phyloP scores from a whole-genome alignment of 2,888 invertebrate species.

The Hypolimnas misippus region DNA sequence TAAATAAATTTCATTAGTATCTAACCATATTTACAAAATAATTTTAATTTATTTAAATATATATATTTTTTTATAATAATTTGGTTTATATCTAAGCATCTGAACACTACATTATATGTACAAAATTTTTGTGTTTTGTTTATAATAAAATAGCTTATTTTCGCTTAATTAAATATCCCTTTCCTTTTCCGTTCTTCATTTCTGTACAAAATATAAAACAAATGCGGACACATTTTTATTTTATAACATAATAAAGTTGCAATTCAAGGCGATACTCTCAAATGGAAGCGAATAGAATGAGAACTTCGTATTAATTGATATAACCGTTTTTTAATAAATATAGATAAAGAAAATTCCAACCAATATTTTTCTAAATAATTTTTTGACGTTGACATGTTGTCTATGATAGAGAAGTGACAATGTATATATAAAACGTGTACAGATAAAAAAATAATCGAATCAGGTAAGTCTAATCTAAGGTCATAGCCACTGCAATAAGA shows the following conservation, averaged over 20 bases:
- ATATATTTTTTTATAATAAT: too few species aligned
- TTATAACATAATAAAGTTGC: neutral
- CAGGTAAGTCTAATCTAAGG: conserved; percentile 64
- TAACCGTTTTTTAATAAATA: neutral
- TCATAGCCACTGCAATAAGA: conserved; percentile 82
- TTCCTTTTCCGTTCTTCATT: too few species aligned
- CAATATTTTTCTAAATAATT: too few species aligned
- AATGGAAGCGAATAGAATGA: neutral
- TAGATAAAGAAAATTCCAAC: too few species aligned
- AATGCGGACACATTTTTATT: too few species aligned
- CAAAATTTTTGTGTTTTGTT: neutral
- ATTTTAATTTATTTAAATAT: too few species aligned
- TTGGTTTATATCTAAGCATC: neutral
- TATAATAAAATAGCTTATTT: neutral
- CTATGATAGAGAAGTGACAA: conserved; percentile 1
- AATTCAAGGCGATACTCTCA: neutral
- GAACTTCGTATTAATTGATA: neutral
- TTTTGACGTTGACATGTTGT: neutral
- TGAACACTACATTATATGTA: neutral
- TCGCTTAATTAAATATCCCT: too few species aligned
- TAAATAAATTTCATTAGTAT: too few species aligned
- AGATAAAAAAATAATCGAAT: neutral
- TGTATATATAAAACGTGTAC: conserved; percentile 1
- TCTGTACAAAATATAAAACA: too few species aligned
- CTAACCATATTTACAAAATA: too few species aligned